Evolutionary conservation across 2,113 vertebrate genomes (phyloP).

Genomic region (Microtus oregoni): DNA sequence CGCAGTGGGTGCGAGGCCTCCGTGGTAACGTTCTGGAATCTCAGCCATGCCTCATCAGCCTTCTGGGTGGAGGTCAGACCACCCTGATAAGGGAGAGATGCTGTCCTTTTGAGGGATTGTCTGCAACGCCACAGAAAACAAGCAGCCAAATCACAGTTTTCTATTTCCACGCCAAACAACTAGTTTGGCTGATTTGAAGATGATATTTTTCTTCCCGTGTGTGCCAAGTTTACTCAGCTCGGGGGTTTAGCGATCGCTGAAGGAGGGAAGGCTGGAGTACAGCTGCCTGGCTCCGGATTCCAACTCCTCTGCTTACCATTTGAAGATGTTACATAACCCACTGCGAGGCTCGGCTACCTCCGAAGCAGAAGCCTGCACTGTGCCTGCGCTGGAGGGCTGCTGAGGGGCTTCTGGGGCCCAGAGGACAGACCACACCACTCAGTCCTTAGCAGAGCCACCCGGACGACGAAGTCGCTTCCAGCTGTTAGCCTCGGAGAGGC

Average conservation of each 20-base stretch:
- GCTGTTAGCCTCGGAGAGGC: conserved; percentile 39
- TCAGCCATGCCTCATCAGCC: not conserved
- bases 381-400: not conserved
- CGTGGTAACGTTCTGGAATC: not conserved
- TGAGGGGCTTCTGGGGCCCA: not conserved
- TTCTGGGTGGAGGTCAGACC: not conserved
- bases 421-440: not conserved
- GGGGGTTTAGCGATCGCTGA: not conserved
- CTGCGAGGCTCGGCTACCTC: not conserved
- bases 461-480: not conserved
- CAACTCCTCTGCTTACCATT: not conserved
- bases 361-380: not conserved
- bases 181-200: not conserved
- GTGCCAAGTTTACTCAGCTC: not conserved
- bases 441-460: not conserved
- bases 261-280: not conserved
- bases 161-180: not conserved
- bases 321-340: not conserved
- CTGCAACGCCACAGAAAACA: conserved; percentile 6
- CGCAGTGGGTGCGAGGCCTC: not conserved
- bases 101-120: conserved; percentile 5
- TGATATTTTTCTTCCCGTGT: not conserved
- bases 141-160: conserved; percentile 7
- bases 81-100: not conserved
- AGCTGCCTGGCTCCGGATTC: not conserved